Conservation (phyloP, 2,888 invertebrate species). For the Pseudolycoriella hygida region DNA sequence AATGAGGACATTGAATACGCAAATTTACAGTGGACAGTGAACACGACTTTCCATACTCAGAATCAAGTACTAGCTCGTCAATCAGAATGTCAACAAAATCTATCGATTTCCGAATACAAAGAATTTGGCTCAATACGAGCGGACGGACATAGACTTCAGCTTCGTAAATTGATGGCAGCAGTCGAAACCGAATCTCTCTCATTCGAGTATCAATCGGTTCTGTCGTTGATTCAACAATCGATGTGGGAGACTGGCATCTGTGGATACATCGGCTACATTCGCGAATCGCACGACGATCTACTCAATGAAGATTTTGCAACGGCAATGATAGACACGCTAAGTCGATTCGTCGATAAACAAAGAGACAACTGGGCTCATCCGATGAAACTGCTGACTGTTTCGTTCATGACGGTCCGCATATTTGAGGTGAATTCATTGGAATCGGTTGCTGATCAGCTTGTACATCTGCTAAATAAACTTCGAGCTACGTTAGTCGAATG, state of each 20-base stretch:
- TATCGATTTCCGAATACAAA: not conserved
- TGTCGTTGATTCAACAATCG: constrained; percentile 25
- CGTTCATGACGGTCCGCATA: not conserved
- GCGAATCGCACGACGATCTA: constrained; percentile 15
- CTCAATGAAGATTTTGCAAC: not conserved
- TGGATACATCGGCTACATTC: constrained; percentile 38
- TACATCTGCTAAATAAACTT: not conserved
- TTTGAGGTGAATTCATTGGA: not conserved
- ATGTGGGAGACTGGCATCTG: constrained; percentile 29
- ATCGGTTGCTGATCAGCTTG: not conserved
- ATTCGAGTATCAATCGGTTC: constrained; percentile 6
- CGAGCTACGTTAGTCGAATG: too few species aligned
- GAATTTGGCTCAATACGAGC: not conserved
- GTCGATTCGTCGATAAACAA: not conserved
- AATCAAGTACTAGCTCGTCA: not conserved
- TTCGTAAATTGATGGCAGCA: not conserved
- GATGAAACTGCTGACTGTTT: not conserved
- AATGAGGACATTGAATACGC: not conserved
- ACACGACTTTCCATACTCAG: too few species aligned
- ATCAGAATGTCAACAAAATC: not conserved
- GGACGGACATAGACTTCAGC: not conserved
- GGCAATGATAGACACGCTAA: not conserved
- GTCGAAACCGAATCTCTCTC: not conserved
- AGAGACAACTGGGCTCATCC: constrained; percentile 2
- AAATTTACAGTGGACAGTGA: not conserved